A percentile compares a stretch with the other conserved stretches of the same genome.
Conservation (phyloP, 2,888 invertebrate genomes). For the Tridacna gigas region DNA sequence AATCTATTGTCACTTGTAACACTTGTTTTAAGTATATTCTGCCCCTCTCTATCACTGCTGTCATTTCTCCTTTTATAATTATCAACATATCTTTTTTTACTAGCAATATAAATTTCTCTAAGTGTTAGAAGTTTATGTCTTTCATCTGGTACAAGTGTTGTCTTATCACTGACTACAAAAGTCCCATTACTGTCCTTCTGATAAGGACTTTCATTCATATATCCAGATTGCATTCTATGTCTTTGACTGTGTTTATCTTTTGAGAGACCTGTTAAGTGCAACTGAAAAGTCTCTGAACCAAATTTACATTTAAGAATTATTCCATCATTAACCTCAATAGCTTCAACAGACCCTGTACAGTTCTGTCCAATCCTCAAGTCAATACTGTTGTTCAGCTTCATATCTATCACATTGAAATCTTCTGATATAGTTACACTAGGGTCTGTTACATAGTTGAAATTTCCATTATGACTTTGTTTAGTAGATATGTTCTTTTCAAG, state of each 20-base stretch:
- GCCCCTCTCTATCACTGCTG: background rate
- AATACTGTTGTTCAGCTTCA: constrained; percentile 40
- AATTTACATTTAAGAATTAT: constrained; percentile 48
- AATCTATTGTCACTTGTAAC: background rate
- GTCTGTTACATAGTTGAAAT: too few species aligned
- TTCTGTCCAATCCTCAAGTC: constrained; percentile 47
- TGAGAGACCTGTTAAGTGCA: constrained; percentile 42
- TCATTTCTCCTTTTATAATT: background rate
- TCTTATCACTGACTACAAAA: constrained; percentile 4
- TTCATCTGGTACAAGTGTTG: background rate
- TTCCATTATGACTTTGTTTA: too few species aligned
- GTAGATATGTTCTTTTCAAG: too few species aligned
- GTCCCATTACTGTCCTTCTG: background rate
- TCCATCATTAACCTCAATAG: constrained; percentile 38
- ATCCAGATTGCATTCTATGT: background rate
- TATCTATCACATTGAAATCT: constrained; percentile 18
- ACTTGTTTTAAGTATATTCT: background rate
- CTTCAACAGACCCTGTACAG: constrained; percentile 53
- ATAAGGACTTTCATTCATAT: constrained; percentile 25
- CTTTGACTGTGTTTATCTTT: background rate
- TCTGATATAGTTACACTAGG: background rate
- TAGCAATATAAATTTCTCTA: constrained; percentile 51
- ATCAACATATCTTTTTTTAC: constrained; percentile 39
- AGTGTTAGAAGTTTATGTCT: background rate
- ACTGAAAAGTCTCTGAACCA: constrained; percentile 43